Base-by-base conservation (phyloP, 1,140 invertebrate species). In the Drosophila burlai region DNA sequence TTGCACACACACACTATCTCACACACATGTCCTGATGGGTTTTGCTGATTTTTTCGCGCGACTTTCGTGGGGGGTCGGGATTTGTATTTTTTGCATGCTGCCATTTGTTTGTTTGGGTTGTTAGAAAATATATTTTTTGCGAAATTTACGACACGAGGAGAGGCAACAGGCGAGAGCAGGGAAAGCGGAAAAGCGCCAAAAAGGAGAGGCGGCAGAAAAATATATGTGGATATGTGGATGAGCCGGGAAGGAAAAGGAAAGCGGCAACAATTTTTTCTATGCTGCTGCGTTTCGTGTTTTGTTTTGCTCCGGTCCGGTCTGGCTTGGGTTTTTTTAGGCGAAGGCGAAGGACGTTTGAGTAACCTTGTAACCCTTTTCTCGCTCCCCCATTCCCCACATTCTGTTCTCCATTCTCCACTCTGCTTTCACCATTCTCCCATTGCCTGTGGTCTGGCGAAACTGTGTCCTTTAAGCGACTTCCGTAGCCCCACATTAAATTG, bases 321-420 rank as follows among this genome's bases (percentile, higher is more conserved):
- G 66, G 68, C 64, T 78, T 69, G 64, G 64, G 34, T 80, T 67
- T 62, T 69, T 83, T 87, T 69, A 80, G 79, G 79, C 79, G 75
- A 89, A 90, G 89, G 87, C 83, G 90, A 92, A 92, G 90, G 90
- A 85, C 90, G 85, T 92, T 92, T 83, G 75, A 75, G 71, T 92
- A 92, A 92, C 90, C 90, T 92, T 92, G 90, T 92, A 92, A 92
- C 90, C 90, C 80, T 92, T 92, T 91, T 89, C 65, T 68, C 52
- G 57, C 64, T 59, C 34, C 36, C 59, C 29, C 57, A 50, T 40
- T 24, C 15, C 54, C 54, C 54, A 57, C 36, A 40, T 10, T 40
- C 36, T 24, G 15, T 24, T 40, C 54, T 57, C 34, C 52, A 21
- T 5, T 54, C 31, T 38, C 18, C 52, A 26, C 59, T 81, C 55